phyloP scores from a whole-genome alignment of 2,888 invertebrate species.

The Tetropium fuscum region DNA sequence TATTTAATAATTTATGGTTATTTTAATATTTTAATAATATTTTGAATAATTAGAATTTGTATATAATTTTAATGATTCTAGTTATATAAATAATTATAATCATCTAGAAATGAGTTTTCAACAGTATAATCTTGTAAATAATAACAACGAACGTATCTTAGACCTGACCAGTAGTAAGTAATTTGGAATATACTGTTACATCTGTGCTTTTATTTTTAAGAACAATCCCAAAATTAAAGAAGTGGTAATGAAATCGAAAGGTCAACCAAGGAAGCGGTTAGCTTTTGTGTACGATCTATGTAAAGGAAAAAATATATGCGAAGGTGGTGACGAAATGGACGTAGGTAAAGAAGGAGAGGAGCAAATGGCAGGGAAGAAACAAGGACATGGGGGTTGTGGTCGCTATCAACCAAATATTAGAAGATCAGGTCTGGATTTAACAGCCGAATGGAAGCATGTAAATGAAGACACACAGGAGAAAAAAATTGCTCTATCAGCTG shows the following conservation, averaged over 20 bases:
- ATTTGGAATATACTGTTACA: not conserved
- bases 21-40: not conserved
- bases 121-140: not conserved
- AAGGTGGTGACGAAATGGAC: constrained; percentile 98
- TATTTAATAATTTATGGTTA: not conserved
- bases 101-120: too few species aligned
- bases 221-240: constrained; percentile 94
- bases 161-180: not conserved
- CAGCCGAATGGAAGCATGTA: constrained; percentile 98
- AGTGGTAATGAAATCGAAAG: constrained; percentile 95
- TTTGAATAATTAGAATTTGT: too few species aligned
- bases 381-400: constrained; percentile 96
- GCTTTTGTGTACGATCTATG: constrained; percentile 98
- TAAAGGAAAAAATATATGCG: constrained; percentile 98
- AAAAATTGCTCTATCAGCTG: constrained; percentile 93
- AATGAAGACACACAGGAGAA: constrained; percentile 99
- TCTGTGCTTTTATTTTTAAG: constrained; percentile 64
- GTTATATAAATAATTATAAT: too few species aligned
- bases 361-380: constrained; percentile 66
- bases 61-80: too few species aligned
- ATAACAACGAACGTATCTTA: too few species aligned
- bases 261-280: constrained; percentile 93
- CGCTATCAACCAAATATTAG: constrained; percentile 94
- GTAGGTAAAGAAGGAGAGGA: constrained; percentile 81
- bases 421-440: constrained; percentile 90